These are phyloP conservation scores for Pteruthius melanotis DNA, from an alignment of 2,113 vertebrate genomes.

Conservation along the genomic window DNA sequence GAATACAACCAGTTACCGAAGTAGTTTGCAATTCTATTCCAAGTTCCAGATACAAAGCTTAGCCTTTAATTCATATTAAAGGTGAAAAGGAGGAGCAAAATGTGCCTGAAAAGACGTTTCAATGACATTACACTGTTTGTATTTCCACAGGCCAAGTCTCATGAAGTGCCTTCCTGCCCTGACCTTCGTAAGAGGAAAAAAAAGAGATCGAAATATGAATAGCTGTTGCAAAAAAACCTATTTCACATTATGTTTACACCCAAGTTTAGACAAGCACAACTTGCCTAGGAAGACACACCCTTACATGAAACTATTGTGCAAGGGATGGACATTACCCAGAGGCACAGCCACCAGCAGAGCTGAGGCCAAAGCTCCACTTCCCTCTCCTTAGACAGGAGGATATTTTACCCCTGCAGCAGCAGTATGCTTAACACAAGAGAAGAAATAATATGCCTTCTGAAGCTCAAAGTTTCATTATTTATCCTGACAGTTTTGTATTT, in stretches of 20 bases:
- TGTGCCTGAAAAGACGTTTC: not conserved
- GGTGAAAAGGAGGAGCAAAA: not conserved
- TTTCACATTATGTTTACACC: not conserved
- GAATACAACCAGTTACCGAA: not conserved
- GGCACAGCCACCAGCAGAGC: not conserved
- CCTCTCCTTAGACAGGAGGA: not conserved
- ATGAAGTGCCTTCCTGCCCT: not conserved
- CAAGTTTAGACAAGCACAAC: not conserved
- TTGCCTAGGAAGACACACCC: conserved; percentile 4
- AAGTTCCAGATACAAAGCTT: not conserved
- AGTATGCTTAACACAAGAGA: not conserved
- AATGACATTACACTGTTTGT: not conserved
- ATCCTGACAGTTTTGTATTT: not conserved
- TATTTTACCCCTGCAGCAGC: not conserved
- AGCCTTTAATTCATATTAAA: not conserved
- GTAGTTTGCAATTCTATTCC: not conserved
- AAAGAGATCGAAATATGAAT: not conserved
- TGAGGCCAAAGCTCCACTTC: not conserved
- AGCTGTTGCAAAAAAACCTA: not conserved
- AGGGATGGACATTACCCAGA: not conserved
- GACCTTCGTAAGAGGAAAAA: not conserved
- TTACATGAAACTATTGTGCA: conserved; percentile 17
- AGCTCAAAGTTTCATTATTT: not conserved
- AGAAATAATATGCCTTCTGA: not conserved
- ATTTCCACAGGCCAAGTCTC: not conserved